Evolutionary conservation across 1,140 invertebrate genomes (phyloP).

Genomic region (Aradophagus sp.): DNA sequence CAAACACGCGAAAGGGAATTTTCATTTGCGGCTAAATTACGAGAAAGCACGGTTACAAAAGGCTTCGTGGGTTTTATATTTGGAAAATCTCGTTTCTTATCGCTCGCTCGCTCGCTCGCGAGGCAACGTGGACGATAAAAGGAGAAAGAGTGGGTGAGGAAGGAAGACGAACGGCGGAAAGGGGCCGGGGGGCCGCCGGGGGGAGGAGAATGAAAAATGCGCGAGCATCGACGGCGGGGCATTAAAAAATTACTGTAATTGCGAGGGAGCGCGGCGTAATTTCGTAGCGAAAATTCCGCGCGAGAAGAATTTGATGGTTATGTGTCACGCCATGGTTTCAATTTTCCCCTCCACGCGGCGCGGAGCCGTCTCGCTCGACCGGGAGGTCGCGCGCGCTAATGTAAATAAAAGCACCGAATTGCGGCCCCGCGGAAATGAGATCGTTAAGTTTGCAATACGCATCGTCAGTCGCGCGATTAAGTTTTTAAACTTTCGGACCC

Average conservation of each 20-base stretch:
- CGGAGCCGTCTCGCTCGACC: slow-evolving; percentile 9
- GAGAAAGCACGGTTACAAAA: slow-evolving; percentile 31
- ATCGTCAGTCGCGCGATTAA: not conserved
- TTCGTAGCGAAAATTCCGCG: slow-evolving; percentile 39
- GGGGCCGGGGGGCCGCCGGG: not conserved
- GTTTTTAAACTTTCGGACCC: not conserved
- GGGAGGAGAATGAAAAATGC: slow-evolving; percentile 16
- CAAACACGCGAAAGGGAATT: slow-evolving; percentile 42
- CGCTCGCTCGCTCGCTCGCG: too few relatives aligned
- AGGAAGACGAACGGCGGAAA: not conserved
- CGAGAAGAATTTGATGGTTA: slow-evolving; percentile 39
- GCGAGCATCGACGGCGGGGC: slow-evolving; percentile 26
- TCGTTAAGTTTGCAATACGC: slow-evolving; percentile 12
- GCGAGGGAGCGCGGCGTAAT: slow-evolving; percentile 28
- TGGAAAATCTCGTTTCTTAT: slow-evolving; percentile 38
- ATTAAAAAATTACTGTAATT: slow-evolving; percentile 52
- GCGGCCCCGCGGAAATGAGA: slow-evolving; percentile 6
- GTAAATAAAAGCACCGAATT: slow-evolving; percentile 16
- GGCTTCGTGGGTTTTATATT: slow-evolving; percentile 27
- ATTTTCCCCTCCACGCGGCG: slow-evolving; percentile 17
- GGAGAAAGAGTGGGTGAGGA: not conserved
- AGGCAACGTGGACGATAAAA: too few relatives aligned
- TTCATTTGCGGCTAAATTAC: slow-evolving; percentile 40
- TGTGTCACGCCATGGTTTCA: slow-evolving; percentile 42
- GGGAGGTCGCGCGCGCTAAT: slow-evolving; percentile 13